Percentiles rank a stretch among this genome's conserved stretches.
These are phyloP conservation scores for Lithophane semibrunnea DNA, from an alignment of 2,888 invertebrate species.

Conservation along the genomic window DNA sequence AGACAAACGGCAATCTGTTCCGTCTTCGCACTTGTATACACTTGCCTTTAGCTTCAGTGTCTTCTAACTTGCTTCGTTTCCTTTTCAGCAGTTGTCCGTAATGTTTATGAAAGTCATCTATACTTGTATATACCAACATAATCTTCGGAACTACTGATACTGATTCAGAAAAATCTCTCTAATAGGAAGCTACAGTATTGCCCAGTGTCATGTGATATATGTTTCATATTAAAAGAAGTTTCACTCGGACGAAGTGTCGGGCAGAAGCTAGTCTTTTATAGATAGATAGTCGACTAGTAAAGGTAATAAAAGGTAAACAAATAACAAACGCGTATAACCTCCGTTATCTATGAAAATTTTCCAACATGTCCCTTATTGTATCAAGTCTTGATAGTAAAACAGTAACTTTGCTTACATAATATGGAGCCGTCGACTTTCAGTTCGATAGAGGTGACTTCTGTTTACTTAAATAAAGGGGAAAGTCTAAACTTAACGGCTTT, in stretches of 20 bases:
- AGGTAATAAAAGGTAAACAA: constrained; percentile 15
- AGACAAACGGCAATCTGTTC: constrained; percentile 2
- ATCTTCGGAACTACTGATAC: too few relatives aligned
- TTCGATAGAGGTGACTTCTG: constrained; percentile 41
- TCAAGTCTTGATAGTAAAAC: constrained; percentile 17
- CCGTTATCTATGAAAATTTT: constrained; percentile 49
- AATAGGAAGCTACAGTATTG: too few relatives aligned
- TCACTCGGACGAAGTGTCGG: neutral
- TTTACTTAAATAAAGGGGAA: constrained; percentile 27
- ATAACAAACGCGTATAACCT: constrained; percentile 9
- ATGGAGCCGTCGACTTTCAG: constrained; percentile 42
- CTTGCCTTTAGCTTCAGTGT: neutral
- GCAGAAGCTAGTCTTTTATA: neutral
- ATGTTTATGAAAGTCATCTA: neutral
- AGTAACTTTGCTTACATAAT: constrained; percentile 19
- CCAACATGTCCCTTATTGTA: constrained; percentile 23
- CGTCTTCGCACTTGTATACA: neutral
- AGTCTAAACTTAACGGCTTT: constrained; percentile 23
- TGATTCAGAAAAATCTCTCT: too few relatives aligned
- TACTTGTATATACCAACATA: neutral
- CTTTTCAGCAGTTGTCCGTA: neutral
- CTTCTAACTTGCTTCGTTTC: neutral
- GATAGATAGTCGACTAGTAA: neutral
- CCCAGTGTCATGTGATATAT: too few relatives aligned
- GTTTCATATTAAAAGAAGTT: neutral